Evolutionary conservation across 1,140 invertebrate species (phyloP).

Genomic region (Ridgeia piscesae): DNA sequence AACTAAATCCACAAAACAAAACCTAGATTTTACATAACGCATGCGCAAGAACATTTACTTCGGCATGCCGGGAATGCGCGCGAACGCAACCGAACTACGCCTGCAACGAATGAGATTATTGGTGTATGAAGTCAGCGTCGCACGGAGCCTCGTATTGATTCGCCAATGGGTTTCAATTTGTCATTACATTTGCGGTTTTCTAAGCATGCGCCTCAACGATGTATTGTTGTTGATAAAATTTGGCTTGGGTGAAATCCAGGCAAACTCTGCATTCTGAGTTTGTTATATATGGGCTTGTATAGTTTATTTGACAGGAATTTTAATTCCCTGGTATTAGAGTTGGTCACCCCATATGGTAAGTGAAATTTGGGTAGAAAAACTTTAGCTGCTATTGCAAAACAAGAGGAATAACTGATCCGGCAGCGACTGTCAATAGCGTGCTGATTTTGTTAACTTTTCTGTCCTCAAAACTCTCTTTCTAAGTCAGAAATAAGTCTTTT

Average conservation of each 20-base stretch:
- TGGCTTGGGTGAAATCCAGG: not conserved
- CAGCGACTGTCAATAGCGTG: not conserved
- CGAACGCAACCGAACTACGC: not conserved
- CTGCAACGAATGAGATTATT: not conserved
- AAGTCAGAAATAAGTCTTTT: not conserved
- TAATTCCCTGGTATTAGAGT: not conserved
- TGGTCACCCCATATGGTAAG: not conserved
- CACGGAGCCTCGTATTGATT: not conserved
- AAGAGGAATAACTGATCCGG: constrained; percentile 4
- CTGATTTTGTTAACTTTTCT: constrained; percentile 1
- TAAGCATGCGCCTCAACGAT: not conserved
- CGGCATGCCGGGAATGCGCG: constrained; percentile 1
- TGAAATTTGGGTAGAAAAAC: not conserved
- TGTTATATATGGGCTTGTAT: not conserved
- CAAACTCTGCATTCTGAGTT: not conserved
- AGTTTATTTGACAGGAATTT: constrained; percentile 6
- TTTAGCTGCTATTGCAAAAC: not conserved
- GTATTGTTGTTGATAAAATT: constrained; percentile 6
- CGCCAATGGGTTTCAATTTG: not conserved
- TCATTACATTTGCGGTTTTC: not conserved
- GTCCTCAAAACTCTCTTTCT: not conserved
- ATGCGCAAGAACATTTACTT: not conserved
- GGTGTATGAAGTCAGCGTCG: not conserved
- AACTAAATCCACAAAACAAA: not conserved
- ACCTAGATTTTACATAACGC: not conserved